Base-by-base conservation (phyloP, 2,797 vertebrate genomes). In the Odontamblyopus rebecca region DNA sequence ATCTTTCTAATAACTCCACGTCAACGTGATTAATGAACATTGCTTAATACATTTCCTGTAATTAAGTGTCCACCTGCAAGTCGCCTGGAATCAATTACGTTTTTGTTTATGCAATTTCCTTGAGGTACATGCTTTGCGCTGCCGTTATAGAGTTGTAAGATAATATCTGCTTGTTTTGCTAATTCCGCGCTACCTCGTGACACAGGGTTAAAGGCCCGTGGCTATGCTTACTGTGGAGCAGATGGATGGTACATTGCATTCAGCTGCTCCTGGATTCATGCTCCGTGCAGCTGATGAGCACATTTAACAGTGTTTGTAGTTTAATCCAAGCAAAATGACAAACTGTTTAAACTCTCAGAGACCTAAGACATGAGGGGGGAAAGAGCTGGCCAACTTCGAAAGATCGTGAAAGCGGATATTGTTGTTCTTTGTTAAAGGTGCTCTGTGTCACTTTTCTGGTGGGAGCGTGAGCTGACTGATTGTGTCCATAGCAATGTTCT, bases 31-130 rank as follows among this genome's bases (percentile, higher is more conserved):
- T 95, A 96, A 97, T 97, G 94, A 93, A 93, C 92, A 90, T 94
- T 95, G 95, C 94, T 96, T 96, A 95, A 96, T 96, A 96, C 93
- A 93, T 95, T 95, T 96, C 96, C 95, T 96, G 94, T 95, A 96
- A 95, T 95, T 95, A 94, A 93, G 92, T 95, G 93, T 96, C 95
- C 95, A 97, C 96, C 96, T 97, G 95, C 95, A 96, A 94, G 93
- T 88, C 83, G 94, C 94, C 95, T 97, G 96, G 95, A 96, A 96
- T 97, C 96, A 96, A 97, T 97, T 97, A 96, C 93, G 92, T 95
- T 94, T 93, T 94, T 92, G 94, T 95, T 95, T 96, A 95, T 95
- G 85, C 95, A 92, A 96, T 97, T 96, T 96, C 95, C 94, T 91
- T 56, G 61, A 88, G 86, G 84, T 91, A 89, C 90, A 90, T 88